Base-by-base conservation (phyloP, 2,113 vertebrate genomes). In the Pseudorhombus dupliciocellatus region DNA sequence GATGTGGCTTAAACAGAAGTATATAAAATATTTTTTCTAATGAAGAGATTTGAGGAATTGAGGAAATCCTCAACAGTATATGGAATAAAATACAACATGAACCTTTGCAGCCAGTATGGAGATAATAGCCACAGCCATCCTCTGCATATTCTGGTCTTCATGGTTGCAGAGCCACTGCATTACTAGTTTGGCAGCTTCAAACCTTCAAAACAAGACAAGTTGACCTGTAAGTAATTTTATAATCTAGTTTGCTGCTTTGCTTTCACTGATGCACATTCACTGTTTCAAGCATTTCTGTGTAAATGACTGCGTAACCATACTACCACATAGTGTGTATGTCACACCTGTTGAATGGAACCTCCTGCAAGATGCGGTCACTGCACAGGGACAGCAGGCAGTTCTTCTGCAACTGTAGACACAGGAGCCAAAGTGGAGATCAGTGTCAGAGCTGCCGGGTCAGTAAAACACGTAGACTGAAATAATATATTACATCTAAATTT, bases 161-260 rank as follows among this genome's bases (percentile, higher is more conserved):
- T 99, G 97, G 92, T 99, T 99, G 84, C 98, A 99, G 57, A 99
- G 93, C 98, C 98, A 99, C 90, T 99, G 98, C 98, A 99, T 99
- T 77, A 99, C 98, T 68, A 99, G 93, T 86, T 99, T 99, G 67
- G 98, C 97, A 57, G 98, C 97, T 92, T 99, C 97, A 90, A 99
- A 99, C 87, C 98, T 99, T 75, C 3, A 77, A 90, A 61, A 81
- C 4, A 82, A 70, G 3, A 34, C 1, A 28, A 40, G 50, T 11
- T 8, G 8, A 37, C 9, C 5, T 10, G 5, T 2, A 15, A 26
- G 14, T 22, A 22, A n/a, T 22, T 59, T 42, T 9, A 53, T 51
- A 11, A 57, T 37, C 46, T 22, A 7, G 14, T 5, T 59, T 66
- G 26, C 18, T 54, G 21, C 3, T 46, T 21, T 42, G 21, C 21